These are phyloP conservation scores for Metopolophium dirhodum DNA, from an alignment of 1,140 invertebrate species.

Conservation along the genomic window DNA sequence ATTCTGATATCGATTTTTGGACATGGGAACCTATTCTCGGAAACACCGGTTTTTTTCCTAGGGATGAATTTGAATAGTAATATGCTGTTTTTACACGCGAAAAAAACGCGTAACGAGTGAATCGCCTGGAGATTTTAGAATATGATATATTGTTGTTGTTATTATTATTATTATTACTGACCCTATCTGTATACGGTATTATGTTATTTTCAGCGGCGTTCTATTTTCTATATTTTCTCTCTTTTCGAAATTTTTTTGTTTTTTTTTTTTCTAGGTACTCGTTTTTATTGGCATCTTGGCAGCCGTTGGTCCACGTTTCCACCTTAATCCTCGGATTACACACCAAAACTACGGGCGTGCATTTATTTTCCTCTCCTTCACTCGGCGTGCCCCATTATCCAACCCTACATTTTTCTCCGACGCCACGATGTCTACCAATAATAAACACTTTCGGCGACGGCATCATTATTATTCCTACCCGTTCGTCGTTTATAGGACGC, in stretches of 20 bases:
- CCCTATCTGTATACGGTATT: neutral
- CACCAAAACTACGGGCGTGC: neutral
- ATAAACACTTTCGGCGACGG: neutral
- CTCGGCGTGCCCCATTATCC: neutral
- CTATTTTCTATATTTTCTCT: neutral
- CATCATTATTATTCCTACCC: neutral
- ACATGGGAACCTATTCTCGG: neutral
- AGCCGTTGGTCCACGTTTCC: neutral
- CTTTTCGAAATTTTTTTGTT: neutral
- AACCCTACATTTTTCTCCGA: neutral
- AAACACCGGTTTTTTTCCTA: neutral
- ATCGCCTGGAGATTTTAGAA: neutral
- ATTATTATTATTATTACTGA: neutral
- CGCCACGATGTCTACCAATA: neutral
- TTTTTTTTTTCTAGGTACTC: neutral
- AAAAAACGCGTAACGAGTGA: neutral
- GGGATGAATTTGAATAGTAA: neutral
- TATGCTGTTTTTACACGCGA: neutral
- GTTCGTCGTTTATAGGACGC: neutral
- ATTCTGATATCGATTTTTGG: no score
- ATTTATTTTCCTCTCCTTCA: neutral
- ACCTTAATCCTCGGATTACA: neutral
- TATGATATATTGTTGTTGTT: neutral
- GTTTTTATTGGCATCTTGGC: slow-evolving; percentile 7
- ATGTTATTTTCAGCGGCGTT: neutral